These are phyloP conservation scores for Pithys albifrons DNA, from an alignment of 2,113 vertebrate genomes.

Conservation along the genomic window DNA sequence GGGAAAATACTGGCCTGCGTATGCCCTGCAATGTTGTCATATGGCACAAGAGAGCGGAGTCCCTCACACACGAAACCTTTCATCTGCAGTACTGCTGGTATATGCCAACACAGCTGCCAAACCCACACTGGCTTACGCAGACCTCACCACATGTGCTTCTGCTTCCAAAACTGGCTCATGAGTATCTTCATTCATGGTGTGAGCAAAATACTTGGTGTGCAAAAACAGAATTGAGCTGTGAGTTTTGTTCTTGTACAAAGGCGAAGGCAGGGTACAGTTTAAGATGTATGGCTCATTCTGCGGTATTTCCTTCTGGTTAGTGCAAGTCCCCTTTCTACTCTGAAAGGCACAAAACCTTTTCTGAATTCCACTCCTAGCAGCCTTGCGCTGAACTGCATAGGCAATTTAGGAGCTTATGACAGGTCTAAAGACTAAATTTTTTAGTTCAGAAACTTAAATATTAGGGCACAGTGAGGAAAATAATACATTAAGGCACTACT, in stretches of 20 bases:
- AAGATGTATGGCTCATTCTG: neutral
- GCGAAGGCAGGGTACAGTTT: neutral
- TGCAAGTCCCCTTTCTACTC: neutral
- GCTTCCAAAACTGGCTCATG: neutral
- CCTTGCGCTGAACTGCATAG: neutral
- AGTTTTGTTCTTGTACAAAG: neutral
- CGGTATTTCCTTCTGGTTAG: neutral
- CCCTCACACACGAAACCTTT: neutral
- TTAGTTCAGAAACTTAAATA: neutral
- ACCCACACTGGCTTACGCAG: neutral
- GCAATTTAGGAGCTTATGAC: neutral
- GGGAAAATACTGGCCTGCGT: neutral
- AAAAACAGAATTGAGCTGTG: neutral
- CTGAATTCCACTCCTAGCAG: neutral
- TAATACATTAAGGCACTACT: neutral
- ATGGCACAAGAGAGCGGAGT: neutral
- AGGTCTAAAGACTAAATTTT: neutral
- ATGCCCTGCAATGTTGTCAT: neutral
- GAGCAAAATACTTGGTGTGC: neutral
- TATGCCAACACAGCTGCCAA: neutral
- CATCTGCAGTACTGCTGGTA: neutral
- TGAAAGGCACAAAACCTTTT: neutral
- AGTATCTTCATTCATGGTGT: neutral
- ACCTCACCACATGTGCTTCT: neutral
- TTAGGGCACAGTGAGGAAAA: neutral